phyloP scores from a whole-genome alignment of 1,140 invertebrate genomes.

The Drosophila ananassae region DNA sequence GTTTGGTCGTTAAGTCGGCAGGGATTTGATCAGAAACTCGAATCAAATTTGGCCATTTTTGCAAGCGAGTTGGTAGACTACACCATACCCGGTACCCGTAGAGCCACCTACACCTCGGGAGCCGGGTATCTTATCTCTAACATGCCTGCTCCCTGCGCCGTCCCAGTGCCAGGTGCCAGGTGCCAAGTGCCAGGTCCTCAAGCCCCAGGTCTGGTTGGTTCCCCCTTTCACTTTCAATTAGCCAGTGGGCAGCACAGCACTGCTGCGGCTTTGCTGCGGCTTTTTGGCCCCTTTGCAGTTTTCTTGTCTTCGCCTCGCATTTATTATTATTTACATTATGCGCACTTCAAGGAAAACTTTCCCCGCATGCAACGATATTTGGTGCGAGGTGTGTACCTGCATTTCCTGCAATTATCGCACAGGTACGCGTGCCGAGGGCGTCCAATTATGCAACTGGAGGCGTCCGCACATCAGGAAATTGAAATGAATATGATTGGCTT shows the following conservation, averaged over 20 bases:
- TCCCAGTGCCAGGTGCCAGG: no score
- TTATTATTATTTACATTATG: slow-evolving; percentile 63
- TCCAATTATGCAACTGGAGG: slow-evolving; percentile 2
- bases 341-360: slow-evolving; percentile 70
- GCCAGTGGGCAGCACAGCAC: slow-evolving; percentile 61
- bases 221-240: slow-evolving; percentile 71
- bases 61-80: no score
- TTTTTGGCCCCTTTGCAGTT: slow-evolving; percentile 47
- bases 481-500: neutral
- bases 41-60: neutral
- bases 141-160: slow-evolving; percentile 3
- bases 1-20: slow-evolving; percentile 10
- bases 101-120: no score
- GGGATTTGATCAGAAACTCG: neutral
- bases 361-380: slow-evolving; percentile 49
- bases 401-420: slow-evolving; percentile 70
- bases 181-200: neutral
- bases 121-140: slow-evolving; percentile 1
- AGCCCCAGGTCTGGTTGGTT: slow-evolving; percentile 33
- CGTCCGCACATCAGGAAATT: neutral
- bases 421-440: slow-evolving; percentile 27
- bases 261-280: slow-evolving; percentile 12
- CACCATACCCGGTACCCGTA: no score
- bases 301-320: slow-evolving; percentile 46
- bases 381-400: slow-evolving; percentile 7